Evolutionary conservation across 2,113 vertebrate species (phyloP), one percentile per base, ranked within the genome.

Genomic region (Ramphastos sulfuratus): DNA sequence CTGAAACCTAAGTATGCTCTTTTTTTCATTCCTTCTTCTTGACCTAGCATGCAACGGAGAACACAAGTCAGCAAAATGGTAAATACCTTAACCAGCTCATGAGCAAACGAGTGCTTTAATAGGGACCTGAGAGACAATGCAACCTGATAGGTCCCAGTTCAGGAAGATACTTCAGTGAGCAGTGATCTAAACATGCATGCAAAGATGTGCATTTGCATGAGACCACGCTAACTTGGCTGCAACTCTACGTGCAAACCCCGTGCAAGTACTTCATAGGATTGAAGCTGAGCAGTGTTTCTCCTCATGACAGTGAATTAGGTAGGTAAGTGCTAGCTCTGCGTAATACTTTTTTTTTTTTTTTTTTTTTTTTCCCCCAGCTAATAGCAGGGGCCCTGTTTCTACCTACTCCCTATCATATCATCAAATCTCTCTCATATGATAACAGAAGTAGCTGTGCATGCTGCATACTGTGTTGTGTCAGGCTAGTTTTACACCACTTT

Each of bases 71-170:
- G 23, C 31, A 77, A 39, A 25, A 20, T 4, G 12, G 6, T 24
- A 20, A 61, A 58, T 35, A 44, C 55, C n/a, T 63, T 48, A 27
- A 16, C 0, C 4, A 86, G 48, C 28, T 28, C 4, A 24, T 24
- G 50, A 52, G 50, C 50, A 23, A 39, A 7, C 0, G 0, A 25
- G 16, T 15, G 12, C 55, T 82, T 71, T 48, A 52, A 1, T 7
- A 48, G 0, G 7, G 15, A 74, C 23, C 69, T 59, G 35, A 37
- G 30, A 85, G 35, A 42, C 10, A 15, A 46, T 55, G 37, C 1
- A 42, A 23, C 25, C 30, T 27, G 52, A 17, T 82, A 83, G n/a
- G 24, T 20, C 18, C 9, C 12, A 11, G 11, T 52, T 77, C 79
- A 70, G 64, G 35, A 50, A 76, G 42, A 24, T 23, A 46, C 7